phyloP scores from a whole-genome alignment of 2,888 invertebrate genomes.

The Aspidiotus destructor region DNA sequence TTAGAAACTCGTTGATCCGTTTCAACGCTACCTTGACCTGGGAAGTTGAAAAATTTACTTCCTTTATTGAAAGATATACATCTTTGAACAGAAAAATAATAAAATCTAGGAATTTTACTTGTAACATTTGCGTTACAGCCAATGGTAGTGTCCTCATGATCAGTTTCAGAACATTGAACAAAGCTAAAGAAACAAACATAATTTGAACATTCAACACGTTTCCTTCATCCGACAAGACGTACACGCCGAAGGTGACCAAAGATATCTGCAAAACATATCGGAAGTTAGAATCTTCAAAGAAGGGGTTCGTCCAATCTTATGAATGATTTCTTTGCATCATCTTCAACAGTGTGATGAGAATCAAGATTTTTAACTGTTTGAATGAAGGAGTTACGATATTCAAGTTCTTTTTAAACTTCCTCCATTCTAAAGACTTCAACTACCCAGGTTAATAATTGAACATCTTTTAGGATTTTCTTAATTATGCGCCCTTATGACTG shows the following conservation, averaged over 20 bases:
- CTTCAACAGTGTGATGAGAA: no score
- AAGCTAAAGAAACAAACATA: slow-evolving; percentile 91
- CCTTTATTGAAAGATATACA: not conserved
- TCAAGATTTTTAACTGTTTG: no score
- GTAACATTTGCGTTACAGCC: slow-evolving; percentile 46
- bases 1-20: slow-evolving; percentile 49
- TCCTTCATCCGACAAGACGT: slow-evolving; percentile 71
- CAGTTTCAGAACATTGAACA: slow-evolving; percentile 93
- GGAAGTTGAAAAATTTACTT: slow-evolving; percentile 21
- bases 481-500: no score
- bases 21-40: slow-evolving; percentile 48
- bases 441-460: no score
- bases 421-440: no score
- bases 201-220: slow-evolving; percentile 77
- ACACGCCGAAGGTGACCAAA: slow-evolving; percentile 82
- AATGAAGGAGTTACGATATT: no score
- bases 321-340: no score
- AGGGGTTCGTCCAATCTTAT: no score
- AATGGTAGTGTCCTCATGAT: slow-evolving; percentile 94
- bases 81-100: not conserved
- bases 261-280: slow-evolving; percentile 41
- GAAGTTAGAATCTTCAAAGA: no score
- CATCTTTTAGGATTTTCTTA: no score
- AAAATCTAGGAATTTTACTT: slow-evolving; percentile 5
- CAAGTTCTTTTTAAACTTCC: no score